These are phyloP conservation scores for Agonopterix arenella DNA, from an alignment of 2,888 invertebrate genomes.

Conservation along the genomic window DNA sequence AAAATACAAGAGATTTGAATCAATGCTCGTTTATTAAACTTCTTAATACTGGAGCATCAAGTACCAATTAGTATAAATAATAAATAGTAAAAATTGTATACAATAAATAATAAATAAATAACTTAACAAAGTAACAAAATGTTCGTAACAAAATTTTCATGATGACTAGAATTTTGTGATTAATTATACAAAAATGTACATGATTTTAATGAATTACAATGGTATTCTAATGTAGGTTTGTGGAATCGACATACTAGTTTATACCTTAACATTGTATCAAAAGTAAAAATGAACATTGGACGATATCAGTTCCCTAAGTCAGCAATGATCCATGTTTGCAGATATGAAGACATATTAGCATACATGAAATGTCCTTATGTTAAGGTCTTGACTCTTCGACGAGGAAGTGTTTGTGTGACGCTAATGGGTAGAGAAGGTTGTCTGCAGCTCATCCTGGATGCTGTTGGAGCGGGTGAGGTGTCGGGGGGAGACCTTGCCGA, in stretches of 20 bases:
- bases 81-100: conserved; percentile 65
- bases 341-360: too few relatives aligned
- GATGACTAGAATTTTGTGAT: conserved; percentile 59
- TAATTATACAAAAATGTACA: conserved; percentile 25
- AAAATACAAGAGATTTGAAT: conserved; percentile 4
- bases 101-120: conserved; percentile 48
- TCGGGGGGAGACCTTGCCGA: conserved; percentile 73
- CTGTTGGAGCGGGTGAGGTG: conserved; percentile 86
- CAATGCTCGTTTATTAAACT: conserved; percentile 63
- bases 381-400: neutral
- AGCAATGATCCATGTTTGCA: neutral
- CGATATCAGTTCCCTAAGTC: neutral
- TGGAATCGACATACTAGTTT: neutral
- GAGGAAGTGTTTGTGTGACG: neutral
- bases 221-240: neutral
- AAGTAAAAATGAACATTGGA: neutral
- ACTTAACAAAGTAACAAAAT: conserved; percentile 33
- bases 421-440: conserved; percentile 48
- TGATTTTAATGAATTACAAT: conserved; percentile 6
- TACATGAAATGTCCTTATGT: too few relatives aligned
- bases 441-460: conserved; percentile 88
- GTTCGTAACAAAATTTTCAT: conserved; percentile 38
- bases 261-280: neutral
- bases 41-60: conserved; percentile 61
- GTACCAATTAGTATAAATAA: conserved; percentile 55